Evolutionary conservation across 2,113 vertebrate species (phyloP).

Genomic region (Catharus fuscescens): DNA sequence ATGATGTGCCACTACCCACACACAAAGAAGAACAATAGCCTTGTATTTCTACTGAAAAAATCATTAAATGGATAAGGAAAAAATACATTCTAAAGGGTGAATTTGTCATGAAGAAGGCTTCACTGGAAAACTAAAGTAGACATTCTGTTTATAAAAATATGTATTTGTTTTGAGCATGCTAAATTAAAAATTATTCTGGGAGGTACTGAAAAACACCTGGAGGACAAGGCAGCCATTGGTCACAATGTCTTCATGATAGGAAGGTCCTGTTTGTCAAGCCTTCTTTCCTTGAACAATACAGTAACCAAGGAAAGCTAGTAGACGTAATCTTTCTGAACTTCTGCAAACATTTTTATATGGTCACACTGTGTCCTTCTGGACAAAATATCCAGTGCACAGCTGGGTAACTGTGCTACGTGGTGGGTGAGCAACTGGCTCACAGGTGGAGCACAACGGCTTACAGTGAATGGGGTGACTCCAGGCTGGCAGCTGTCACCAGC

Average conservation of each 20-base stretch:
- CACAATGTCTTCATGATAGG: neutral
- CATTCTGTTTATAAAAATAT: neutral
- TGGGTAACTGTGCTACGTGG: rapidly evolving
- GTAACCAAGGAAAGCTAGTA: neutral
- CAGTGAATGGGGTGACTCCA: too few species aligned
- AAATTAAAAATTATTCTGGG: neutral
- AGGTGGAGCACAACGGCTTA: rapidly evolving
- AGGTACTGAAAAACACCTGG: neutral
- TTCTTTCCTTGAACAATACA: neutral
- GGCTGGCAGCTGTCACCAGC: neutral
- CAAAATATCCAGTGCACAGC: neutral
- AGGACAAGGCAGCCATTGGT: neutral
- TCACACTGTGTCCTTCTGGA: neutral
- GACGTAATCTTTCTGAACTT: neutral
- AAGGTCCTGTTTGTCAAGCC: neutral
- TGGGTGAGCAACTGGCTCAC: rapidly evolving
- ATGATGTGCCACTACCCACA: neutral
- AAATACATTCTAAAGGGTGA: neutral
- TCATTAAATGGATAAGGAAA: neutral
- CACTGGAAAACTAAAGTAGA: neutral
- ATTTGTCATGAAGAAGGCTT: neutral
- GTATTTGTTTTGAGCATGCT: neutral
- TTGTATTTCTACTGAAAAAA: neutral
- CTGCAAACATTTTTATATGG: neutral
- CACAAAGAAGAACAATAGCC: neutral